Base-by-base conservation (phyloP, 2,797 vertebrate genomes). In the Sebastes hubbsi region DNA sequence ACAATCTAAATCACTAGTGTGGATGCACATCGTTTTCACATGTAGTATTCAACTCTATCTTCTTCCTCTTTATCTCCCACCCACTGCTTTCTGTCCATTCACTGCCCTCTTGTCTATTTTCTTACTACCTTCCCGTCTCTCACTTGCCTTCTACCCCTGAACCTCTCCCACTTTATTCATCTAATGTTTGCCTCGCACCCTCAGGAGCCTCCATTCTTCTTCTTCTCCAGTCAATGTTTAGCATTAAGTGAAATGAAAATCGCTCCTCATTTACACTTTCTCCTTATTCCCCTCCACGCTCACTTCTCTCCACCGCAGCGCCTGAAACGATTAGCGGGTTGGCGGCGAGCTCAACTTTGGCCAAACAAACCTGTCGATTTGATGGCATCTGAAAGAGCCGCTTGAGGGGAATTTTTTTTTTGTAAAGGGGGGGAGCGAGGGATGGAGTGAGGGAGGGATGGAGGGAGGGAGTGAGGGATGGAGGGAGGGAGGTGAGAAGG, bases 261-360 rank as follows among this genome's bases (percentile, higher is more conserved):
- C 30, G 1, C 25, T 29, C 30, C 16, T 61, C n/a, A 30, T 42
- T 55, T 34, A 34, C 18, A 1, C 59, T 27, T 72, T 27, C 42
- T 64, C 30, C 42, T 32, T 18, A 29, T 5, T 10, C 60, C 3
- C 10, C 52, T 14, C 8, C 12, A 24, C 30, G 2, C 52, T 25
- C 25, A 22, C 77, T 3, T 22, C 46, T 55, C 59, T 72, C 29
- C 67, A 0, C 69, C 20, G 20, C 67, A 4, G 34, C 11, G 65
- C 86, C 90, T 84, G 88, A 92, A 95, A 92, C 70, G 87, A 96
- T 94, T 93, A 93, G 83, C 85, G 4, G 66, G 34, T 69, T 27
- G 14, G 36, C 24, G 1, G 32, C 4, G 6, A 22, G 58, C 72
- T 79, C 63, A 72, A 89, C 91, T 88, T 82, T 85, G 91, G 91